These are phyloP conservation scores for Trichacis sp. DNA, from an alignment of 2,888 invertebrate genomes.

Conservation along the genomic window DNA sequence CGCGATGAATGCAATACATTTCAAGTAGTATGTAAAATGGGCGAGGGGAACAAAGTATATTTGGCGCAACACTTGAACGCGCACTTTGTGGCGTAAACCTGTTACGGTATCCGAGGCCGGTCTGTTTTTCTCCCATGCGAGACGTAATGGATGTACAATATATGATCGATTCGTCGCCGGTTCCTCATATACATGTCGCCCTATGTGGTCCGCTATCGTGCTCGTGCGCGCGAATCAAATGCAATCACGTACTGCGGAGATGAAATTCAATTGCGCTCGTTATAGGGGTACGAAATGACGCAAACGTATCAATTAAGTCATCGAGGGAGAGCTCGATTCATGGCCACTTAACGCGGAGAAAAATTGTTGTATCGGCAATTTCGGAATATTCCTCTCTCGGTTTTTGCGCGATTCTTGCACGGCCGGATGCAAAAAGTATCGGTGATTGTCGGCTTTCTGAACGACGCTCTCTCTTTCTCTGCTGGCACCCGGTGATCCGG, in stretches of 20 bases:
- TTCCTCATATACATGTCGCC: conserved; percentile 35
- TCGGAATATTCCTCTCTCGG: conserved; percentile 6
- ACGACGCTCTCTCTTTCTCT: conserved; percentile 42
- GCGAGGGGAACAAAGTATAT: conserved; percentile 11
- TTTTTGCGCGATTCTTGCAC: conserved; percentile 1
- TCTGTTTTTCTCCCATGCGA: conserved; percentile 40
- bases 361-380: conserved; percentile 30
- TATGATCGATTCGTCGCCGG: conserved; percentile 41
- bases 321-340: conserved; percentile 43
- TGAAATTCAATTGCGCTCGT: conserved; percentile 48
- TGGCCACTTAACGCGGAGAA: conserved; percentile 42
- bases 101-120: conserved; percentile 33
- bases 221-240: conserved; percentile 32
- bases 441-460: conserved; percentile 20
- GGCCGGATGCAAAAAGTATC: conserved; percentile 15
- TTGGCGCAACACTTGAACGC: conserved; percentile 37
- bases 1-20: not conserved
- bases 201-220: conserved; percentile 35
- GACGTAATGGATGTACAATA: conserved; percentile 31
- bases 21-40: not conserved
- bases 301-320: conserved; percentile 45
- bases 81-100: conserved; percentile 40
- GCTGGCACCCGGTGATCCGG: conserved; percentile 38
- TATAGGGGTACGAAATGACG: conserved; percentile 44
- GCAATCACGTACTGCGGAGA: conserved; percentile 44